Conservation (phyloP, 2,888 invertebrate genomes). For the Leistus spinibarbis region DNA sequence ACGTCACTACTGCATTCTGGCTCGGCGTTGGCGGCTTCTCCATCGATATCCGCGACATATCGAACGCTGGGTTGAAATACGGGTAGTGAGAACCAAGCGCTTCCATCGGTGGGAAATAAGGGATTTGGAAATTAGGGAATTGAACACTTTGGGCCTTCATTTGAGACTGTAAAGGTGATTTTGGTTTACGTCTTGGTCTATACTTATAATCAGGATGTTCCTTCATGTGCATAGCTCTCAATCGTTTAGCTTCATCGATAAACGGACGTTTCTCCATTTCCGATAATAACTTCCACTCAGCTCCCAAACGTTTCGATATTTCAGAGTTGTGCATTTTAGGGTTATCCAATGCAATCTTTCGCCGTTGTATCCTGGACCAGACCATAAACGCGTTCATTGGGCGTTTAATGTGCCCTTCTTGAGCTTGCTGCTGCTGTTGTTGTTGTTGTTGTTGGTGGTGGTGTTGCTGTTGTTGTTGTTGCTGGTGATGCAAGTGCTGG, state of each 20-base stretch:
- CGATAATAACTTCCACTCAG: conserved; percentile 89
- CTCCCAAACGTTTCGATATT: conserved; percentile 89
- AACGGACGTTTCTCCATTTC: conserved; percentile 91
- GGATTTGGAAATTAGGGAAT: conserved; percentile 69
- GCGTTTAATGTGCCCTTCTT: conserved; percentile 86
- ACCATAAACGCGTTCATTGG: conserved; percentile 99
- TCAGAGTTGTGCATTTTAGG: conserved; percentile 92
- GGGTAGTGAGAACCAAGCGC: conserved; percentile 65
- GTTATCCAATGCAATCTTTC: conserved; percentile 92
- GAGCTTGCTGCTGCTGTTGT: conserved; percentile 24
- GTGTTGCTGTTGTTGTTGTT: conserved; percentile 43
- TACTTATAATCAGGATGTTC: conserved; percentile 93
- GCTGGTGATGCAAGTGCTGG: conserved; percentile 43
- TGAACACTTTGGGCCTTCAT: conserved; percentile 53
- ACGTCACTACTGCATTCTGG: conserved; percentile 68
- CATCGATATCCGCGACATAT: conserved; percentile 51
- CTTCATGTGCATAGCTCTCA: conserved; percentile 87
- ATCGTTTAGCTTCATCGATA: conserved; percentile 92
- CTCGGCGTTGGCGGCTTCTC: conserved; percentile 47
- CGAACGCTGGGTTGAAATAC: conserved; percentile 78
- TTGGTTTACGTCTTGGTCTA: conserved; percentile 83
- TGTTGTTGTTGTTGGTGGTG: conserved; percentile 42
- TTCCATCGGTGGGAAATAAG: conserved; percentile 67
- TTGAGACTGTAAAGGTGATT: conserved; percentile 65
- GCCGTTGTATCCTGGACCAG: conserved; percentile 89